phyloP scores from a whole-genome alignment of 30 jellyfish, hydroid and myxozoan genomes.

The Hydractinia symbiolongicarpus region DNA sequence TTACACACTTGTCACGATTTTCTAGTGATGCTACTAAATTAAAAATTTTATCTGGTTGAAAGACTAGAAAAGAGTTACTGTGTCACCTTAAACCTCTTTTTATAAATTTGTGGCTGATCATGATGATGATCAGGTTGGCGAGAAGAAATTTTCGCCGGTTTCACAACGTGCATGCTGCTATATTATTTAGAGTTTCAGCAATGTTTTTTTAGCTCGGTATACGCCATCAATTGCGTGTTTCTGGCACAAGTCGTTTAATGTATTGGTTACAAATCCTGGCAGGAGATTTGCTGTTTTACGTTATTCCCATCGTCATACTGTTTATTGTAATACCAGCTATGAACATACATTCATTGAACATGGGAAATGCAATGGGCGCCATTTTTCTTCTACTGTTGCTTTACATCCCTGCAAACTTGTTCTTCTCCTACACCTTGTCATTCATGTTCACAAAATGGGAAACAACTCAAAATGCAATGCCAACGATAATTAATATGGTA shows the following conservation, averaged over 20 bases:
- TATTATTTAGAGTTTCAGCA: too few species aligned
- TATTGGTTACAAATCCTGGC: constrained; percentile 63
- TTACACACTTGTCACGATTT: too few species aligned
- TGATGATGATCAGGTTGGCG: too few species aligned
- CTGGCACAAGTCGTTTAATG: constrained; percentile 62
- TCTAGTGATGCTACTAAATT: too few species aligned
- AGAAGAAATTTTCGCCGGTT: too few species aligned
- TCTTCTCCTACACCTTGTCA: constrained; percentile 59
- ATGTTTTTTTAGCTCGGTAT: constrained; percentile 44
- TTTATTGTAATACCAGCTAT: constrained; percentile 57
- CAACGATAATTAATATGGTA: constrained; percentile 48
- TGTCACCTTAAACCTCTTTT: too few species aligned
- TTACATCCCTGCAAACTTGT: constrained; percentile 44
- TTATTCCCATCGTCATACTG: constrained; percentile 44
- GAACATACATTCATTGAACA: constrained; percentile 53
- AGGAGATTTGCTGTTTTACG: constrained; percentile 50
- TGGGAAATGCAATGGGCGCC: constrained; percentile 45
- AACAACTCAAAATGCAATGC: constrained; percentile 54
- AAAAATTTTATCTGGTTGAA: too few species aligned
- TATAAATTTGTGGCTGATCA: too few species aligned
- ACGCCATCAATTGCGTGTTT: constrained; percentile 78
- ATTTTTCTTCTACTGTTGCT: constrained; percentile 47
- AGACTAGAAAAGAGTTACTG: too few species aligned
- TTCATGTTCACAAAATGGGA: constrained; percentile 64
- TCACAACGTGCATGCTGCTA: too few species aligned